These are phyloP conservation scores for Arvicola amphibius DNA, from an alignment of 2,797 vertebrate species.

Conservation along the genomic window DNA sequence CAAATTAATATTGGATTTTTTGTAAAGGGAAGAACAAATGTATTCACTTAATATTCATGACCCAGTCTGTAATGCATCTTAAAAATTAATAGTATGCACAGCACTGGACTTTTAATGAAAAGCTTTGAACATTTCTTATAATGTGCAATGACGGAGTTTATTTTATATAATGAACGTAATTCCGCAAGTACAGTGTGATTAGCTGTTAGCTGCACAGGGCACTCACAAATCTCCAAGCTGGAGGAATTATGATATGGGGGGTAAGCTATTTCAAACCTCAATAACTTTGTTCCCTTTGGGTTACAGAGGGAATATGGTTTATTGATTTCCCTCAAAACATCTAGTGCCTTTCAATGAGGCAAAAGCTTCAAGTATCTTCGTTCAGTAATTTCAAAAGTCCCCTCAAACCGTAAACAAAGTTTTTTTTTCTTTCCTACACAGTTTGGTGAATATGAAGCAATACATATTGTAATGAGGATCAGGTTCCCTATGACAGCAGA, in stretches of 20 bases:
- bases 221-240: constrained; percentile 63
- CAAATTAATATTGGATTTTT: constrained; percentile 53
- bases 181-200: constrained; percentile 52
- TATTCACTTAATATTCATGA: constrained; percentile 72
- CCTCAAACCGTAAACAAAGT: constrained; percentile 77
- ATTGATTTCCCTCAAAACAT: constrained; percentile 80
- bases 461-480: constrained; percentile 64
- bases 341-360: constrained; percentile 70
- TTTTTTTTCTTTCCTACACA: constrained; percentile 48
- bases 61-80: constrained; percentile 57
- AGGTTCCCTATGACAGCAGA: constrained; percentile 68
- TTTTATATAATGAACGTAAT: constrained; percentile 66
- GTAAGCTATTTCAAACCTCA: constrained; percentile 80
- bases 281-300: constrained; percentile 78
- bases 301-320: constrained; percentile 71
- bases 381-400: constrained; percentile 71
- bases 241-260: constrained; percentile 76
- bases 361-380: constrained; percentile 72
- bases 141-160: constrained; percentile 48
- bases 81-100: constrained; percentile 71
- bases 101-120: constrained; percentile 68
- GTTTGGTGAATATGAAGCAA: constrained; percentile 70
- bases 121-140: constrained; percentile 68
- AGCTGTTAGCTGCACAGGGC: constrained; percentile 53
- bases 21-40: constrained; percentile 38